Conservation (phyloP, 2,888 invertebrate species). For the Eupithecia abbreviata region DNA sequence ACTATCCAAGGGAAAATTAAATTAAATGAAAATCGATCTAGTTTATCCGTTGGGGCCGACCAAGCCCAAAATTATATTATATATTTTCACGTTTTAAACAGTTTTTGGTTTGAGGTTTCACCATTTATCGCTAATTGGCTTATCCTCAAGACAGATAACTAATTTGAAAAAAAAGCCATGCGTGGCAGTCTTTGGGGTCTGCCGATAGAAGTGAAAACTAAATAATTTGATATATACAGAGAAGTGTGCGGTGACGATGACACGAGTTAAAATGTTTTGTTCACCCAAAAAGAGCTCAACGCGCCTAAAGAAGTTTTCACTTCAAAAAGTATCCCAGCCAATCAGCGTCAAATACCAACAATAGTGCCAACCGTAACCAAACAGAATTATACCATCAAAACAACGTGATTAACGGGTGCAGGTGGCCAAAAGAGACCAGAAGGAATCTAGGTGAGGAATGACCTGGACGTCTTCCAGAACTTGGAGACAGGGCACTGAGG, state of each 20-base stretch:
- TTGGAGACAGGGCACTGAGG: conserved; percentile 12
- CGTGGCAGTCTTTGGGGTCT: too few relatives aligned
- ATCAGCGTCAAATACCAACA: conserved; percentile 26
- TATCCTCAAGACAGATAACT: neutral
- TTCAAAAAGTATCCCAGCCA: neutral
- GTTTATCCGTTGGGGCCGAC: too few relatives aligned
- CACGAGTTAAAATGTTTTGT: too few relatives aligned
- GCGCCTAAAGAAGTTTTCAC: too few relatives aligned
- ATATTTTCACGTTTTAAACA: too few relatives aligned
- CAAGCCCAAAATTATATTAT: too few relatives aligned
- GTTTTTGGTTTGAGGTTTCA: neutral
- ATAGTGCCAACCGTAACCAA: conserved; percentile 12
- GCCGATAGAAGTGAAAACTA: too few relatives aligned
- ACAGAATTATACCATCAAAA: conserved; percentile 39
- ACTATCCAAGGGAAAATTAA: too few relatives aligned
- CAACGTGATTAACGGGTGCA: conserved; percentile 58
- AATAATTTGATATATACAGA: too few relatives aligned
- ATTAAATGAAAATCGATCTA: too few relatives aligned
- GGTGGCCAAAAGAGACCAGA: conserved; percentile 67
- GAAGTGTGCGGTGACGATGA: too few relatives aligned
- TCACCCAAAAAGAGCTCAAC: too few relatives aligned
- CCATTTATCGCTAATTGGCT: neutral
- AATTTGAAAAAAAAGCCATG: neutral
- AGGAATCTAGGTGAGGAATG: conserved; percentile 70
- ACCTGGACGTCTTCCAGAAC: conserved; percentile 65